Percentiles rank a stretch among this genome's conserved stretches.
phyloP scores from a whole-genome alignment of 2,113 vertebrate species.

The Pyxicephalus adspersus region DNA sequence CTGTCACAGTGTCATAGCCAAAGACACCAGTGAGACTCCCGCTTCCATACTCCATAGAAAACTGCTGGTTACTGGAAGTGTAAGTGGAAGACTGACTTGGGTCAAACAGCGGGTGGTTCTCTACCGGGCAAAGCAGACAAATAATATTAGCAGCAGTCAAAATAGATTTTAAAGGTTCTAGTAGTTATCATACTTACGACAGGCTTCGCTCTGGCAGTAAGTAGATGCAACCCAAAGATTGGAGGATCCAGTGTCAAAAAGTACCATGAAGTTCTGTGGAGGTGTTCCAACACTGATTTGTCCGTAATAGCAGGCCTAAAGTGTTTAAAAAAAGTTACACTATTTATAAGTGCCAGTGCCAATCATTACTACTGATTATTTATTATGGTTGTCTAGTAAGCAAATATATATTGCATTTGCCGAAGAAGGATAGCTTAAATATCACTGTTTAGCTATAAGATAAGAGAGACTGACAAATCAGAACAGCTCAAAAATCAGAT shows the following conservation, averaged over 20 bases:
- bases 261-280: slow-evolving; percentile 60
- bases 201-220: slow-evolving; percentile 60
- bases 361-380: no score
- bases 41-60: slow-evolving; percentile 67
- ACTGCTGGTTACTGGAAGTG: neutral
- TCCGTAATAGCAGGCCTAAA: slow-evolving; percentile 64
- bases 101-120: slow-evolving; percentile 65
- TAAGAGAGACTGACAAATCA: no score
- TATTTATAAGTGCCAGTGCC: no score
- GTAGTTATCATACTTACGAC: slow-evolving; percentile 56
- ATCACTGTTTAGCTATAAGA: no score
- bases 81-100: slow-evolving; percentile 69
- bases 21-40: slow-evolving; percentile 64
- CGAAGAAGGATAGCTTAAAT: no score
- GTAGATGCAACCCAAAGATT: slow-evolving; percentile 68
- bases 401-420: no score
- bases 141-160: no score
- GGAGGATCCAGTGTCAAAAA: slow-evolving; percentile 66
- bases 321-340: neutral
- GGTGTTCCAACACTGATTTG: slow-evolving; percentile 66
- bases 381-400: neutral
- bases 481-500: no score
- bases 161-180: neutral
- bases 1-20: slow-evolving; percentile 70
- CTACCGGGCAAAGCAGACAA: slow-evolving; percentile 56